phyloP scores from a whole-genome alignment of 2,797 vertebrate species.

The Mastacembelus armatus region DNA sequence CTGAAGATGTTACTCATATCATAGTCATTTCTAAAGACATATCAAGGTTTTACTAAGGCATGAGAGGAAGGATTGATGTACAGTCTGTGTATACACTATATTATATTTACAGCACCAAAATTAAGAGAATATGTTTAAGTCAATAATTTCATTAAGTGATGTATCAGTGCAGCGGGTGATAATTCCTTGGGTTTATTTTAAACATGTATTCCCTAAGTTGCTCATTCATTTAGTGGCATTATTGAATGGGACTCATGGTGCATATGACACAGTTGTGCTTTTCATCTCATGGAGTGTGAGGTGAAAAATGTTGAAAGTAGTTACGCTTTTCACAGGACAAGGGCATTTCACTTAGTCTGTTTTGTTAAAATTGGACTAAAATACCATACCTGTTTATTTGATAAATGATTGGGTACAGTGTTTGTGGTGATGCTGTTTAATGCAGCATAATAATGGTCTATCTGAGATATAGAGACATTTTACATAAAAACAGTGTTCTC shows the following conservation, averaged over 20 bases:
- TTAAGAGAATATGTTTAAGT: background rate
- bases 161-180: background rate
- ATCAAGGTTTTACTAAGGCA: conserved; percentile 21
- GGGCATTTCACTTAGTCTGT: background rate
- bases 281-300: background rate
- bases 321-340: background rate
- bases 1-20: conserved; percentile 65
- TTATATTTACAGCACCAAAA: conserved; percentile 6
- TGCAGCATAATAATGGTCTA: background rate
- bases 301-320: background rate
- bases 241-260: too few species aligned
- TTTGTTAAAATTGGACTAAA: background rate
- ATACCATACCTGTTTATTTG: background rate
- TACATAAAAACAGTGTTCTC: background rate
- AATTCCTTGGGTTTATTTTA: background rate
- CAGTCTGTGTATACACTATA: background rate
- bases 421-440: background rate
- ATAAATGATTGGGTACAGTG: conserved; percentile 1
- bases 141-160: background rate
- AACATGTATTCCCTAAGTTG: background rate
- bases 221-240: too few species aligned
- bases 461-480: background rate
- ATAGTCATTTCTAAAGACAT: too few species aligned
- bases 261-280: too few species aligned
- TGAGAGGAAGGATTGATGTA: conserved; percentile 16